A percentile compares a stretch with the other conserved stretches of the same genome.
Conservation (phyloP, 2,113 vertebrate species). For the Nannospalax galili region DNA sequence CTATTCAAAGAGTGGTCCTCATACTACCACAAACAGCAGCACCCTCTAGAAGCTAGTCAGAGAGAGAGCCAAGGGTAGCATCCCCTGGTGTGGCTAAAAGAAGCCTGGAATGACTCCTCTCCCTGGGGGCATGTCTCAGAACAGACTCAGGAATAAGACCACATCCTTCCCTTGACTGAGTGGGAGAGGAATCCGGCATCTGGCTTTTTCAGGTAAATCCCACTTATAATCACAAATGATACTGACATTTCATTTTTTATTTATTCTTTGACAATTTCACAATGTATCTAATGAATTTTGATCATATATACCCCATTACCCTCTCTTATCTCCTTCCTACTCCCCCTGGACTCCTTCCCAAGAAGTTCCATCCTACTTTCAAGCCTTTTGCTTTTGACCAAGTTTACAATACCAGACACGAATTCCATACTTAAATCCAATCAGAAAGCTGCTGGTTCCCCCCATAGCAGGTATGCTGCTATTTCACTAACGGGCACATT, state of each 20-base stretch:
- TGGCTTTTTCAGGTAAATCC: conserved; percentile 9
- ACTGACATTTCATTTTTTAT: conserved; percentile 17
- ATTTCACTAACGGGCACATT: too few species aligned
- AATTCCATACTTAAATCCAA: not conserved
- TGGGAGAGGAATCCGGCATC: not conserved
- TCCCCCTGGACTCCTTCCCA: not conserved
- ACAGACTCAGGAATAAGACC: not conserved
- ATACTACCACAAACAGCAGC: too few species aligned
- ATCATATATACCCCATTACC: not conserved
- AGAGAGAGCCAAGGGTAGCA: not conserved
- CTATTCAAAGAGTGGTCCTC: not conserved
- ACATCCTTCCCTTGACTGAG: not conserved
- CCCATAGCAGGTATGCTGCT: not conserved
- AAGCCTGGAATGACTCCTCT: not conserved
- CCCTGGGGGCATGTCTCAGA: not conserved
- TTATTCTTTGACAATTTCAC: not conserved
- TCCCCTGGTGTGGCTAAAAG: not conserved
- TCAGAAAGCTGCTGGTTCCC: not conserved
- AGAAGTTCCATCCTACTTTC: not conserved
- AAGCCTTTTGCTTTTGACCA: not conserved
- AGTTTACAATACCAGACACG: not conserved
- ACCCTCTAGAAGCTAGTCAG: not conserved
- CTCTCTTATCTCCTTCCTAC: not conserved
- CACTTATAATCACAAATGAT: not conserved
- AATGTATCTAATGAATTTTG: not conserved